Evolutionary conservation across 2,888 invertebrate genomes (phyloP), one percentile per base, ranked within the genome.

Genomic region (Platycheirus rosarum): DNA sequence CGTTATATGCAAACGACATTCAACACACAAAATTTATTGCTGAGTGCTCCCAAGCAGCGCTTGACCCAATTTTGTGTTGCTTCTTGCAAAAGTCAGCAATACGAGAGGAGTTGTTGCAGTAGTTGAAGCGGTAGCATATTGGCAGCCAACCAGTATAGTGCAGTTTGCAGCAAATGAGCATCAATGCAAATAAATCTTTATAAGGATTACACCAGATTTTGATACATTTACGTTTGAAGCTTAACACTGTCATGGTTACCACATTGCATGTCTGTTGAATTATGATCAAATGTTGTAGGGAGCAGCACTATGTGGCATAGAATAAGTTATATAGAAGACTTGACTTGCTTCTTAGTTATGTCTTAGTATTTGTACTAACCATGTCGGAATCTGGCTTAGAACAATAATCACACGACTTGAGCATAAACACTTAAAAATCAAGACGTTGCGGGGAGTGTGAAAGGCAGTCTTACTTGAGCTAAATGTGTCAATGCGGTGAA

Each of bases 101-200:
- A 42, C 26, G 14, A 60, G 11, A 63, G 48, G 29, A 51, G 69
- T 40, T 44, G 29, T 35, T 46, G 57, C 23, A 63, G 53, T 32
- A 35, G 49, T 26, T 37, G 23, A 23, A 65, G 57, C 16, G 57
- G 48, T 37, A 48, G n/a, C 18, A 29, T 18, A 66, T 51, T 79
- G 63, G 69, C 74, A 74, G 60, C 75, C 65, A 46, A 75, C 23
- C 60, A 75, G 63, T 48, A 16, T 20, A 20, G 7, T 23, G 16
- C 14, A 14, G 35, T 9, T n/a, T n/a, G 26, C 46, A 65, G 37
- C 46, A 80, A 80, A 70, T 75, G 75, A 76, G 65, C 70, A 80
- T 76, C 80, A 79, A 69, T 69, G 69, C 65, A 80, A 40, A 80
- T 80, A 80, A 70, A 80, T 80, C 70, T 62, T 75, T 66, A 70